Evolutionary conservation across 2,888 invertebrate genomes (phyloP), one percentile per base, ranked within the genome.

Genomic region (Dione vanillae): DNA sequence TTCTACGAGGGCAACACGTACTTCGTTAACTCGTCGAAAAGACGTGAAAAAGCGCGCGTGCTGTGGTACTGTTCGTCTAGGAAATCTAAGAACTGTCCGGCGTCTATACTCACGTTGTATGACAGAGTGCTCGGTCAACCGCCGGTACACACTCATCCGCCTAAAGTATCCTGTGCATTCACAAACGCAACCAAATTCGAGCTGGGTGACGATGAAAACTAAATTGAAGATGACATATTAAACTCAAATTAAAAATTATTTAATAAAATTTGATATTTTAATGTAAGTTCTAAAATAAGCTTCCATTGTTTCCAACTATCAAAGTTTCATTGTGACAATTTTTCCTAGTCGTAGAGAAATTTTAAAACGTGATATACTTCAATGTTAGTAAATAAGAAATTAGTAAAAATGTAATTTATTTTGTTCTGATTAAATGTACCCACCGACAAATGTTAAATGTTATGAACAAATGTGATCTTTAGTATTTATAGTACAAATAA

Each of bases 51-150:
- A 70, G 74, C 83, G 14, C 82, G 86, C 7, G 78, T 87, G 52
- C 82, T 88, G 45, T 89, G 88, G 87, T 89, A 86, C 79, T 88
- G 89, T 73, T 89, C 88, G 2, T 86, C 85, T n/a, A 79, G 88
- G 69, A 88, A 84, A 74, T 87, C 87, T 11, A 82, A 82, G 35
- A 83, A 81, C 72, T 90, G 90, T 75, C 82, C 81, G 5, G 89
- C 88, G 14, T 86, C 87, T 2, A 75, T 90, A 41, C 79, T 87
- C 64, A 89, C 86, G 8, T 76, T 84, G 67, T 82, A 86, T 73
- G 85, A 85, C 74, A 78, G 77, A 27, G 82, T 90, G 37, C 77
- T 89, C 47, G 85, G 84, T 3, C 82, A 82, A 65, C 77, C 86
- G 3, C 85, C 88, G 12, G 72, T 81, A 2, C 88, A 89, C 73